Base-by-base conservation (phyloP, 2,113 vertebrate genomes). In the Ptilorrhoa leucosticta region DNA sequence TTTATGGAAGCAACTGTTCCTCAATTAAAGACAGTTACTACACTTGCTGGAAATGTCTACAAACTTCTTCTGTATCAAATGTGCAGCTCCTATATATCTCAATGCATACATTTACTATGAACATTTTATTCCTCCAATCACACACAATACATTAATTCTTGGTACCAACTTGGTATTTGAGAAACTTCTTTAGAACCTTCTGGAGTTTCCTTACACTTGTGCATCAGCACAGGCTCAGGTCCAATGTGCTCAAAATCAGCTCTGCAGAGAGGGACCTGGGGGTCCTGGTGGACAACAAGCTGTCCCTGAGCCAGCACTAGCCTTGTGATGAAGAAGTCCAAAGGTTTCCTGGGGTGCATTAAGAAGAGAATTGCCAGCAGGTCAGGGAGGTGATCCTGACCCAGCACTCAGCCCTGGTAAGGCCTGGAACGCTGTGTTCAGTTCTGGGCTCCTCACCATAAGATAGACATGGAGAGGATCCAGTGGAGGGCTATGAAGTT, bases 181-280 rank as follows among this genome's bases (percentile, higher is more conserved):
- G 45, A 78, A 78, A 81, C 3, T 42, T 33, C 39, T 68, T 65
- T 48, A 61, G 45, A 66, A 65, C 13, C 5, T 47, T 66, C 24
- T 50, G 14, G 21, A 80, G 45, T 47, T 45, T 40, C 44, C 33
- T 78, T 68, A 54, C 4, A 20, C 13, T 60, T 68, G 33, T 73
- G 37, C 27, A 37, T 22, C 53, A 77, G 31, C 22, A 60, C 9
- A 51, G 33, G 33, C 22, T 44, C 0, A 0, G 26, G 31, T 11
- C 6, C 14, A 18, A 44, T 0, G 1, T 19, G 27, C 39, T 33
- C 5, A 2, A 39, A 37, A 69, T 15, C 15, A 30, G 22, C 23
- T 33, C 63, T 23, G 15, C 23, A 17, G 54, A 44, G 45, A 33
- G 13, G 21, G 11, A 27, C 47, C 13, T 15, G 45, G 44, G 13